Evolutionary conservation across 2,888 invertebrate species (phyloP), one percentile per base, ranked within the genome.

Genomic region (Gymnoscelis rufifasciata): DNA sequence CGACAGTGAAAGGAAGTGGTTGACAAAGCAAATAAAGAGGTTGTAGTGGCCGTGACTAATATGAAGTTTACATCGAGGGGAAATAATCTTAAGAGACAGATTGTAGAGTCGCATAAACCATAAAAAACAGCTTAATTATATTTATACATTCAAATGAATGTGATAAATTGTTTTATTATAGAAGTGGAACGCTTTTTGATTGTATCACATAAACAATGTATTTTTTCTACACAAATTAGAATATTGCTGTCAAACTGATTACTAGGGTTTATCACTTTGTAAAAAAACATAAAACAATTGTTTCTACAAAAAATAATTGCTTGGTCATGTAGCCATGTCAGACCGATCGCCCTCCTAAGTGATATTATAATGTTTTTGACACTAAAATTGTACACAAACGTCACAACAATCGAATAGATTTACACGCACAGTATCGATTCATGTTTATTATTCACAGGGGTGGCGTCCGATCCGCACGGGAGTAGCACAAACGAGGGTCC

Each of bases 401-500:
- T 45, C 45, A 53, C 54, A 47, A 44, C 48, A 46, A 51, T 55
- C 46, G 39, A 48, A 52, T 43, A 51, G 36, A 28, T 50, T 53
- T 36, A 47, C 52, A 54, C 48, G 51, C 47, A 56, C 43, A 24
- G 33, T 46, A 50, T 53, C 43, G 51, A 62, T 60, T 62, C 50
- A 49, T 46, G 33, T 53, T 54, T 49, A 43, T 39, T 51, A 57
- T 51, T 56, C 43, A 52, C 51, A 58, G 59, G 63, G 62, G 63
- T 59, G 63, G 60, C 55, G 59, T 58, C 60, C 56, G 62, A 63
- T 57, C 64, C 58, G 52, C 60, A 48, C 56, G 56, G 63, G 61
- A 63, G 60, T 59, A 60, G 56, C 57, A 57, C 62, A 67, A 67
- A 61, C 64, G 60, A 60, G 64, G 64, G 62, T 65, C 70, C 70